Percentiles rank a stretch among this genome's conserved stretches.
Evolutionary conservation across 1,140 invertebrate species (phyloP).

Genomic region (Cydia fagiglandana): DNA sequence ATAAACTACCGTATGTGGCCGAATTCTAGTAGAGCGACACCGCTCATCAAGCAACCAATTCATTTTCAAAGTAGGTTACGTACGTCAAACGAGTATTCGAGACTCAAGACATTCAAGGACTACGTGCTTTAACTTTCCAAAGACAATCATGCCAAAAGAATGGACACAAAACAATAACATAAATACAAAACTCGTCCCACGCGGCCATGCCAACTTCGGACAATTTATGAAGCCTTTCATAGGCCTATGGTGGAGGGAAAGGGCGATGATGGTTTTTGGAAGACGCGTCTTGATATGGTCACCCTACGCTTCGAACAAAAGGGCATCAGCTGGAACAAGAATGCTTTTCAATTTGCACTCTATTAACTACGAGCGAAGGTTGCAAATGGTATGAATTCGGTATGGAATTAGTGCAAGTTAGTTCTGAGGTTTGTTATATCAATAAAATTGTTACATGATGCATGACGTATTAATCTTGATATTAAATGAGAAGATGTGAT

Average conservation of each 20-base stretch:
- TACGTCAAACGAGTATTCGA: no score
- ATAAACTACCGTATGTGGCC: no score
- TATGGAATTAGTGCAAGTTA: neutral
- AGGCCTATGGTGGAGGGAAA: neutral
- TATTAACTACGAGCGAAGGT: neutral
- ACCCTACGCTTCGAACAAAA: neutral
- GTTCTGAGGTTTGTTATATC: neutral
- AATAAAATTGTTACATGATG: neutral
- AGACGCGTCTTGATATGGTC: neutral
- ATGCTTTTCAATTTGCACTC: neutral
- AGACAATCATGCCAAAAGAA: neutral
- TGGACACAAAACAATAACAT: slow-evolving; percentile 28
- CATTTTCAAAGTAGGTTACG: no score
- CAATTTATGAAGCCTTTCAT: neutral
- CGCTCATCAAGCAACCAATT: no score
- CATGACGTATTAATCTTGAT: slow-evolving; percentile 28
- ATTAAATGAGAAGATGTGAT: slow-evolving; percentile 17
- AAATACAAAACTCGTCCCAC: slow-evolving; percentile 9
- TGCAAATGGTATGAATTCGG: neutral
- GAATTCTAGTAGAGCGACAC: no score
- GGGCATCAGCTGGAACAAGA: neutral
- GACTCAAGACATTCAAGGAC: neutral
- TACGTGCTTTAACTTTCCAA: slow-evolving; percentile 5
- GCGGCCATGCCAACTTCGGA: neutral
- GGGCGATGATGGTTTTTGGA: neutral